phyloP scores from a whole-genome alignment of 2,113 vertebrate species.

The Microcebus ravelobensis region DNA sequence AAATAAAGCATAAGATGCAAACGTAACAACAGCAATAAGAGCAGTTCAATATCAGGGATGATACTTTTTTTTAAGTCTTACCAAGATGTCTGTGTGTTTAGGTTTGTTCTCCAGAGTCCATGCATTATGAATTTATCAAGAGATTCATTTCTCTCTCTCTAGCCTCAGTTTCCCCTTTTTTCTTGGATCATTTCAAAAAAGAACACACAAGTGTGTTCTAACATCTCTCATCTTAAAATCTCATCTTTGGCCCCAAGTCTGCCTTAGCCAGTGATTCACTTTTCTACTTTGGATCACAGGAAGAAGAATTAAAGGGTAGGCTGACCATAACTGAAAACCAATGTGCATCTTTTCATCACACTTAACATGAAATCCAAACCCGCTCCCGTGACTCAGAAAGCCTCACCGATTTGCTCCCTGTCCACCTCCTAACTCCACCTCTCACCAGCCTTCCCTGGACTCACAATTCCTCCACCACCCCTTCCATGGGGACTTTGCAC shows the following conservation, averaged over 20 bases:
- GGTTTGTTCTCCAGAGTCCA: too few relatives aligned
- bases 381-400: background rate
- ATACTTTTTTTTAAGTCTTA: too few relatives aligned
- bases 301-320: background rate
- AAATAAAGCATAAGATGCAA: too few relatives aligned
- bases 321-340: background rate
- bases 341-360: background rate
- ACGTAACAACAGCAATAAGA: too few relatives aligned
- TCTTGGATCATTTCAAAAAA: background rate
- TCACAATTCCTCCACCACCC: background rate
- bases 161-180: too few relatives aligned
- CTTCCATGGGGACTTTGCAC: background rate
- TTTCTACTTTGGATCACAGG: background rate
- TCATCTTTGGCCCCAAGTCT: background rate
- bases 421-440: background rate
- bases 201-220: background rate
- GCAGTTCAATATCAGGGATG: too few relatives aligned
- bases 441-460: background rate
- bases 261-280: background rate
- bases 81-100: too few relatives aligned
- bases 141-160: too few relatives aligned
- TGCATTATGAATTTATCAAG: too few relatives aligned
- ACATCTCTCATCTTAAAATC: background rate
- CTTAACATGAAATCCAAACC: background rate
- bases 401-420: background rate